Evolutionary conservation across 2,797 vertebrate genomes (phyloP).

Genomic region (Parambassis ranga): DNA sequence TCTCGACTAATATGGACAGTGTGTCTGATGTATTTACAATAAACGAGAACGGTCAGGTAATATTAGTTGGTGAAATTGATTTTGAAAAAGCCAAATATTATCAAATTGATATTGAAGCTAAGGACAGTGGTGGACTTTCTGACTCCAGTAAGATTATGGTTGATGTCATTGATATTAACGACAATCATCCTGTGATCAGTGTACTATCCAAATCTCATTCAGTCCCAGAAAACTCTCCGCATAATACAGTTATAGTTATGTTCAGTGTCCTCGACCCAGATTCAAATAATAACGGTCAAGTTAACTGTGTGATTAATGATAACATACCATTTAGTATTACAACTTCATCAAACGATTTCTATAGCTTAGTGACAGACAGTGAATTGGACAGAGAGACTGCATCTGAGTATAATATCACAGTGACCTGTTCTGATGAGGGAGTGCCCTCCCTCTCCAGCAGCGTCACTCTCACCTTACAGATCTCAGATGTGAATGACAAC

Average conservation of each 20-base stretch:
- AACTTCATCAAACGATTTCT: slow-evolving; percentile 62
- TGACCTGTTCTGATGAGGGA: slow-evolving; percentile 72
- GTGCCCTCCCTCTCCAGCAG: slow-evolving; percentile 67
- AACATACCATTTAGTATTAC: slow-evolving; percentile 60
- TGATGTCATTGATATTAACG: slow-evolving; percentile 61
- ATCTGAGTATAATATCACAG: slow-evolving; percentile 72
- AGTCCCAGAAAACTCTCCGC: slow-evolving; percentile 32
- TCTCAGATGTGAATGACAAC: slow-evolving; percentile 77
- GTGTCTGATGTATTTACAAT: slow-evolving; percentile 64
- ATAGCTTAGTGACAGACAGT: slow-evolving; percentile 36
- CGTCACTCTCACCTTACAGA: slow-evolving; percentile 66
- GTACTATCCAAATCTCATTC: slow-evolving; percentile 45
- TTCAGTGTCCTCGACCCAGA: slow-evolving; percentile 57
- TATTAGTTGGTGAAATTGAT: slow-evolving; percentile 63
- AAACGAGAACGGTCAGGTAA: slow-evolving; percentile 70
- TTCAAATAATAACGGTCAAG: slow-evolving; percentile 67
- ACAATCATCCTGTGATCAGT: slow-evolving; percentile 55
- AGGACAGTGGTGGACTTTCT: slow-evolving; percentile 55
- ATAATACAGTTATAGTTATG: slow-evolving; percentile 38
- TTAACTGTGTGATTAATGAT: slow-evolving; percentile 57
- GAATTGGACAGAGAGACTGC: slow-evolving; percentile 63
- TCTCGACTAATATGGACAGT: slow-evolving; percentile 55
- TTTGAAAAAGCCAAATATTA: slow-evolving; percentile 70
- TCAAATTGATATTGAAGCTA: slow-evolving; percentile 75
- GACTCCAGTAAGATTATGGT: slow-evolving; percentile 60